Conservation (phyloP, 2,113 vertebrate genomes). For the Mus spicilegus region DNA sequence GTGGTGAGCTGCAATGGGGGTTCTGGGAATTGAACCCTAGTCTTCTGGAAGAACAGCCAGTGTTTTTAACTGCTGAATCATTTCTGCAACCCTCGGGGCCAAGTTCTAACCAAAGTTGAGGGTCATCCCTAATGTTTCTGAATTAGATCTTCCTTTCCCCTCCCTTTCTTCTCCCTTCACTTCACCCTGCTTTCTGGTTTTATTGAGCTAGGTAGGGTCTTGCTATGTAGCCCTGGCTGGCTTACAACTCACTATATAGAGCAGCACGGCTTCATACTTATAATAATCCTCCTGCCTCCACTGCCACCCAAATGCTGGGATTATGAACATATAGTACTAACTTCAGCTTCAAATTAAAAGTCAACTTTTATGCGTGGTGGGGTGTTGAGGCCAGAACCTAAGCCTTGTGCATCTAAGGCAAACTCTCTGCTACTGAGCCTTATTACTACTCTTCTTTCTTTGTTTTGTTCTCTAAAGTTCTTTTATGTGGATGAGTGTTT, state of each 20-base stretch:
- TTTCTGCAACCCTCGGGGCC: neutral
- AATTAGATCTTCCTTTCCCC: neutral
- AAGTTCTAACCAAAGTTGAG: slow-evolving; percentile 19
- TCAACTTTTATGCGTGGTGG: neutral
- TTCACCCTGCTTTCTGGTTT: neutral
- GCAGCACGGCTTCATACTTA: neutral
- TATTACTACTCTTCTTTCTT: neutral
- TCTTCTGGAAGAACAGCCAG: too few species aligned
- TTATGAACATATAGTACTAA: neutral
- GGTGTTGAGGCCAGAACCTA: neutral
- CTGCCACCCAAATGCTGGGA: neutral
- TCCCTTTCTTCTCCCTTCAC: neutral
- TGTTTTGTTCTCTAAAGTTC: neutral
- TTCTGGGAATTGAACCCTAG: too few species aligned
- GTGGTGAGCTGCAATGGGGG: too few species aligned
- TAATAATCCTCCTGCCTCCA: neutral
- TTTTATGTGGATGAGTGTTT: neutral
- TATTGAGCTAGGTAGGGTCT: neutral
- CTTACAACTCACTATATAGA: neutral
- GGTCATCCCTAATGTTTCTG: neutral
- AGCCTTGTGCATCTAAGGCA: neutral
- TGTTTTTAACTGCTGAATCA: too few species aligned
- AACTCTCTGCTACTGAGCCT: neutral
- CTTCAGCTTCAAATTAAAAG: neutral
- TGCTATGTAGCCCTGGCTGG: neutral